Conservation (phyloP, 2,888 invertebrate species). For the Xylota segnis region DNA sequence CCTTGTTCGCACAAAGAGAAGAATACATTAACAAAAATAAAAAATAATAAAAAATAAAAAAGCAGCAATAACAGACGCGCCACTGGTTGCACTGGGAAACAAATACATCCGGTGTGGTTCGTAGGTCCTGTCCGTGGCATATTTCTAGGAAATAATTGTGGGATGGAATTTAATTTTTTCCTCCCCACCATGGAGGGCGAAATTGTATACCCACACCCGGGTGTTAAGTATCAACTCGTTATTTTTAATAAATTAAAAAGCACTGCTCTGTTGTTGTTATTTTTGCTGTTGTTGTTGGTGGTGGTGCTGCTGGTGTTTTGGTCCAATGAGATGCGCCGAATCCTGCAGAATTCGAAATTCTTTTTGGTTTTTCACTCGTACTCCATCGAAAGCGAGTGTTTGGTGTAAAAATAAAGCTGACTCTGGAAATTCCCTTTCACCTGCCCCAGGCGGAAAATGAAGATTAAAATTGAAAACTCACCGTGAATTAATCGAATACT, state of each 20-base stretch:
- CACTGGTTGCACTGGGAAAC: constrained; percentile 50
- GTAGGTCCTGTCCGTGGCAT: constrained; percentile 12
- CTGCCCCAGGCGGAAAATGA: constrained; percentile 46
- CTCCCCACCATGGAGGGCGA: neutral
- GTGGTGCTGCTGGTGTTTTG: neutral
- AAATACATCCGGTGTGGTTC: constrained; percentile 10
- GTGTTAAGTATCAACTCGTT: constrained; percentile 74
- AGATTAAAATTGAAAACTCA: constrained; percentile 61
- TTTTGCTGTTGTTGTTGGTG: constrained; percentile 3
- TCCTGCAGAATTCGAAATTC: neutral
- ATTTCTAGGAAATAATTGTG: constrained; percentile 44
- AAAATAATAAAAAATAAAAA: too few relatives aligned
- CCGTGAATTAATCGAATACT: constrained; percentile 51
- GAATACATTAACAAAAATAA: constrained; percentile 8
- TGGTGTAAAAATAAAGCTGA: constrained; percentile 47
- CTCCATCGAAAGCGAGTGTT: neutral
- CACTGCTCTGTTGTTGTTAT: neutral
- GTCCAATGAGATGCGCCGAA: constrained; percentile 35
- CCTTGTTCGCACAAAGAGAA: constrained; percentile 42
- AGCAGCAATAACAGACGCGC: constrained; percentile 8
- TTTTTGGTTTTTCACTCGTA: neutral
- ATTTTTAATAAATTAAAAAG: constrained; percentile 65
- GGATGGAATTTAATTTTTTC: constrained; percentile 1
- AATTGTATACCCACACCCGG: constrained; percentile 45
- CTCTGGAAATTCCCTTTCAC: constrained; percentile 27